phyloP scores from a whole-genome alignment of 2,113 vertebrate genomes.

The Azemiops feae region DNA sequence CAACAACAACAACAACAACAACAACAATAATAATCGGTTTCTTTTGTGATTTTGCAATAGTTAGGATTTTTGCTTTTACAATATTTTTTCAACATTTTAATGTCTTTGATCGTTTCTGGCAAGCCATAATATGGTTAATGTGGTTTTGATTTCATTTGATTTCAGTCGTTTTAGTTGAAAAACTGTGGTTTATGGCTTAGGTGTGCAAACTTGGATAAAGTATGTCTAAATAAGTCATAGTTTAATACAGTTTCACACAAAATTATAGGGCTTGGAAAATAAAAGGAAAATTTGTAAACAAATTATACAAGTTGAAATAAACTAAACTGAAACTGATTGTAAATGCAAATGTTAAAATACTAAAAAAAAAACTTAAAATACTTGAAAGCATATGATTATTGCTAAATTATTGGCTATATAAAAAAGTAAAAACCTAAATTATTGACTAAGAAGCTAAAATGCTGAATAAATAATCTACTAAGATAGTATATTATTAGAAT shows the following conservation, averaged over 20 bases:
- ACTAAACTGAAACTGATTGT: background rate
- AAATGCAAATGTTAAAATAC: background rate
- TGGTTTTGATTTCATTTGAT: background rate
- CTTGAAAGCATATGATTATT: background rate
- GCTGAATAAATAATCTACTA: background rate
- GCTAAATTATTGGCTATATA: background rate
- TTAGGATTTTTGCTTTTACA: background rate
- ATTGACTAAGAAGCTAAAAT: background rate
- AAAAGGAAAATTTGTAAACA: background rate
- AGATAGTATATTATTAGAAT: background rate
- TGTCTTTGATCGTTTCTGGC: background rate
- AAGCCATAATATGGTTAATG: background rate
- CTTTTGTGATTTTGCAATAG: background rate
- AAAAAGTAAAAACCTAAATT: background rate
- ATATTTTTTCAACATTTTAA: background rate
- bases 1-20: too few relatives aligned
- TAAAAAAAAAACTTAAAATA: background rate
- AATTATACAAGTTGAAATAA: background rate
- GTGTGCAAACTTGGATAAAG: background rate
- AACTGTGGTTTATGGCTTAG: background rate
- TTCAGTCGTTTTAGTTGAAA: background rate
- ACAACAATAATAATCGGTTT: too few relatives aligned
- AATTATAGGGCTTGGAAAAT: background rate
- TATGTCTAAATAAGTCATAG: background rate
- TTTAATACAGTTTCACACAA: background rate